Percentiles rank a stretch among this genome's conserved stretches.
Evolutionary conservation across 1,140 invertebrate genomes (phyloP).

Genomic region (Orussus abietinus): DNA sequence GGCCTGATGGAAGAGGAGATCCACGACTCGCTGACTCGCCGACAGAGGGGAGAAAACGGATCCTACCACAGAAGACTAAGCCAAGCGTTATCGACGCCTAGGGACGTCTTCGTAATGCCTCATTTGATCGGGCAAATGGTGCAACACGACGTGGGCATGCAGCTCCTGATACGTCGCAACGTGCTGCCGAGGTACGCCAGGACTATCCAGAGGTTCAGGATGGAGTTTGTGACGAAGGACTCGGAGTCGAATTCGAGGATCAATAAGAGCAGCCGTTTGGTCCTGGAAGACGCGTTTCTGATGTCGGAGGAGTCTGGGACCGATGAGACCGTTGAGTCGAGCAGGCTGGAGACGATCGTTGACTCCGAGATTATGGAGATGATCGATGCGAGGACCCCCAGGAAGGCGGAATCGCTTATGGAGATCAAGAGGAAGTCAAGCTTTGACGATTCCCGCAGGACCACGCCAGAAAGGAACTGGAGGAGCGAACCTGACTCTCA

Average conservation of each 20-base stretch:
- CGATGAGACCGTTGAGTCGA: constrained; percentile 32
- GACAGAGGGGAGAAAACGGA: constrained; percentile 77
- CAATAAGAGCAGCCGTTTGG: constrained; percentile 24
- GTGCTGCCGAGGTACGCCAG: constrained; percentile 43
- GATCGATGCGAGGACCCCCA: constrained; percentile 20
- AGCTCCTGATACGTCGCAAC: constrained; percentile 56
- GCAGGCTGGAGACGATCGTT: constrained; percentile 45
- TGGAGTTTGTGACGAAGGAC: constrained; percentile 29
- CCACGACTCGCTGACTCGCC: constrained; percentile 81
- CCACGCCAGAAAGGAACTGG: constrained; percentile 43
- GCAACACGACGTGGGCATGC: constrained; percentile 71
- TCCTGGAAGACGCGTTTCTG: constrained; percentile 30
- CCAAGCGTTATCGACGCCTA: constrained; percentile 37
- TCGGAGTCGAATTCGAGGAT: constrained; percentile 22
- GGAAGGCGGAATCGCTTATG: constrained; percentile 27
- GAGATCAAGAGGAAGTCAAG: constrained; percentile 41
- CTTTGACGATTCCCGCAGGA: constrained; percentile 43
- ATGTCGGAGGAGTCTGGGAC: constrained; percentile 31
- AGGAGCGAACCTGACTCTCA: constrained; percentile 29
- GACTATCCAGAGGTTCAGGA: constrained; percentile 39
- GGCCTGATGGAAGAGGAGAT: constrained; percentile 82
- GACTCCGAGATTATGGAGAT: constrained; percentile 42
- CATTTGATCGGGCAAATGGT: constrained; percentile 88
- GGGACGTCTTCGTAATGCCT: constrained; percentile 69
- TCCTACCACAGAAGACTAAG: constrained; percentile 65